A percentile compares a stretch with the other conserved stretches of the same genome.
These are phyloP conservation scores for Centropristis striata DNA, from an alignment of 2,113 vertebrate species.

Conservation along the genomic window DNA sequence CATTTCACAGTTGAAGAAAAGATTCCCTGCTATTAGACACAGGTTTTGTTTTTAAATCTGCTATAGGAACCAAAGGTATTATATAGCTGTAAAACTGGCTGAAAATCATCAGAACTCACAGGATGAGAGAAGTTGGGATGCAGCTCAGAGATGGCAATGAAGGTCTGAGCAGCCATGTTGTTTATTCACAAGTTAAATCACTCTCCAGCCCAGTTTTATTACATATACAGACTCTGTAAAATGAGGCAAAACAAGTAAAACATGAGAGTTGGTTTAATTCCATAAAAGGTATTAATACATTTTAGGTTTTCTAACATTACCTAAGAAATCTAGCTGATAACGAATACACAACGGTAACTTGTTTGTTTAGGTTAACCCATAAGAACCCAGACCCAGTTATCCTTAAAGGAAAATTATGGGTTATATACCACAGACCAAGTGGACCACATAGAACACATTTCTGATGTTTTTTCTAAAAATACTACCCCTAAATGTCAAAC, in stretches of 20 bases:
- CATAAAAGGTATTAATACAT: background rate
- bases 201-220: background rate
- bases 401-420: too few relatives aligned
- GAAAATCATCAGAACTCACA: conserved; percentile 83
- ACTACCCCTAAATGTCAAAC: too few relatives aligned
- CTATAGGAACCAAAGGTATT: too few relatives aligned
- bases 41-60: too few relatives aligned
- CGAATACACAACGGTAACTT: background rate
- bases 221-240: background rate
- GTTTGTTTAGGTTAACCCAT: too few relatives aligned
- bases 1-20: background rate
- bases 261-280: background rate
- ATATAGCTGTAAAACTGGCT: background rate
- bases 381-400: too few relatives aligned
- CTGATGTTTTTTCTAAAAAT: too few relatives aligned
- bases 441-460: too few relatives aligned
- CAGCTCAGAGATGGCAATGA: conserved; percentile 90
- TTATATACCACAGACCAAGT: too few relatives aligned
- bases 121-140: conserved; percentile 91
- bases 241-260: background rate
- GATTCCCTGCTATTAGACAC: background rate
- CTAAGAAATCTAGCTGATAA: background rate
- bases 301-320: background rate
- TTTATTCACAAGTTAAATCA: conserved; percentile 72
- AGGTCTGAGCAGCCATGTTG: conserved; percentile 77